Evolutionary conservation across 1,140 invertebrate genomes (phyloP), one percentile per base, ranked within the genome.

Genomic region (Dryas iulia): DNA sequence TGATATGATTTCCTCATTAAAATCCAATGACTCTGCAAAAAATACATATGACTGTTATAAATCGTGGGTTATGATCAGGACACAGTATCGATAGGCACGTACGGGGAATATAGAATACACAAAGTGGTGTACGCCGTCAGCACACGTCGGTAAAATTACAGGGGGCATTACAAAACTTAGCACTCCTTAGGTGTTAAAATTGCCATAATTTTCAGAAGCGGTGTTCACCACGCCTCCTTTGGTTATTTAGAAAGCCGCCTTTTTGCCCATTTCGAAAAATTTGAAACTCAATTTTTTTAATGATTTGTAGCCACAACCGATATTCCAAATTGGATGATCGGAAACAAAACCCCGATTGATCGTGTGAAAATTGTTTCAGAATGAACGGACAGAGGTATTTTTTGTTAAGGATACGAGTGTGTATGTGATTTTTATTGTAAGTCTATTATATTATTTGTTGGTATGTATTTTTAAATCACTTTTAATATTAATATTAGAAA

Each of bases 171-270:
- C 69, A 85, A 77, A 82, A 82, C 85, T 89, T 90, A 89, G 85
- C 89, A 87, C 86, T 84, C 71, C 77, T 84, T 79, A 91, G 89
- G 89, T 91, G 89, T 91, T 78, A 91, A 91, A 90, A 91, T 91
- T 91, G 89, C 89, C 89, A 83, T 89, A 89, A 91, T 91, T 90
- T 84, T 66, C 79, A 83, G 78, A 78, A 77, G 74, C 76, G 78
- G 62, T 78, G 74, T 81, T 74, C 76, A 80, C 81, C 87, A 83
- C 87, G 86, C 87, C 86, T 81, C 73, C 69, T 77, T 84, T 82
- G 86, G 18, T 47, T 47, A 47, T 47, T 47, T 47, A 86, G 72
- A 77, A 79, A 84, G 81, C 84, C 87, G 85, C 81, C 87, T 89
- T 90, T 91, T 90, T 89, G 83, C 81, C 74, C 69, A 69, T 70